Evolutionary conservation across 2,797 vertebrate species (phyloP).

Genomic region (Luscinia megarhynchos): DNA sequence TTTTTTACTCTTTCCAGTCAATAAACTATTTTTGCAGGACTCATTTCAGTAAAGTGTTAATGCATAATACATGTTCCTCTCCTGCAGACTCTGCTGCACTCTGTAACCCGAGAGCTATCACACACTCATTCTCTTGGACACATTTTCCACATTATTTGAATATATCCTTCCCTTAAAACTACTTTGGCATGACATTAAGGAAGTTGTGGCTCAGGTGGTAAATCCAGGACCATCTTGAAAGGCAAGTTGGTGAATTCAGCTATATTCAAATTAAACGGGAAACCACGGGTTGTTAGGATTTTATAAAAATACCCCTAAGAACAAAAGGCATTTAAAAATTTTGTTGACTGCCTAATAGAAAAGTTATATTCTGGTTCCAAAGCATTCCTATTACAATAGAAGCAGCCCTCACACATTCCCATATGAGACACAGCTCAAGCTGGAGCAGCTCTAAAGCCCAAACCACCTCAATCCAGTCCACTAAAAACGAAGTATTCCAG

Average conservation of each 20-base stretch:
- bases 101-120: not conserved
- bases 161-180: slow-evolving; percentile 33
- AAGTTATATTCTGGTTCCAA: slow-evolving; percentile 8
- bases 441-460: not conserved
- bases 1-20: not conserved
- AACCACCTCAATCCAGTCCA: not conserved
- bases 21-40: not conserved
- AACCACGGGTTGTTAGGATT: slow-evolving; percentile 54
- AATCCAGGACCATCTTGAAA: slow-evolving; percentile 61
- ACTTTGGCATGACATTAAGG: slow-evolving; percentile 50
- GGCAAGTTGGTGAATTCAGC: slow-evolving; percentile 39
- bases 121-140: not conserved
- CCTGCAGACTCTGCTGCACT: not conserved
- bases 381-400: not conserved
- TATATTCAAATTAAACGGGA: slow-evolving; percentile 42
- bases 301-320: slow-evolving; percentile 34
- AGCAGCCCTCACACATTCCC: not conserved
- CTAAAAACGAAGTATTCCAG: not conserved
- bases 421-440: not conserved
- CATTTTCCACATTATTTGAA: slow-evolving; percentile 43
- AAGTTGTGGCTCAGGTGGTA: slow-evolving; percentile 66
- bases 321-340: slow-evolving; percentile 44
- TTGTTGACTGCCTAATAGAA: slow-evolving; percentile 24
- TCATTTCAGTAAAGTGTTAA: not conserved
- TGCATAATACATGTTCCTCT: not conserved